phyloP scores from a whole-genome alignment of 2,113 vertebrate genomes.

The Lasiurus borealis region DNA sequence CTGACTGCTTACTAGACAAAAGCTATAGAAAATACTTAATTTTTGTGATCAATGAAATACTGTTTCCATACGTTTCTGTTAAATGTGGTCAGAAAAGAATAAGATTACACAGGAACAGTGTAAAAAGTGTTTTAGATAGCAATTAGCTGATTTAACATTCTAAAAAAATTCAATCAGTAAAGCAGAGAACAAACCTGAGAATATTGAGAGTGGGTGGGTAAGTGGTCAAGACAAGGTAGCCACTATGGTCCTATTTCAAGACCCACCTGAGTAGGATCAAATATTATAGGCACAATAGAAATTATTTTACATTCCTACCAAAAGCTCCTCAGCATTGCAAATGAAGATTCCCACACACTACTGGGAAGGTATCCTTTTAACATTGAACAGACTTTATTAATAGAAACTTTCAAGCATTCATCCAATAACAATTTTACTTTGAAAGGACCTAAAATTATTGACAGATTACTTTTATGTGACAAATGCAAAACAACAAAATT shows the following conservation, averaged over 20 bases:
- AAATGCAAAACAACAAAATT: background rate
- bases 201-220: background rate
- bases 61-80: background rate
- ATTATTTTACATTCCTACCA: background rate
- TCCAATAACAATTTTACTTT: background rate
- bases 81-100: conserved; percentile 34
- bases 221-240: background rate
- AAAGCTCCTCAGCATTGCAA: background rate
- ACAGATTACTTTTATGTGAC: background rate
- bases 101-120: background rate
- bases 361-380: conserved; percentile 38
- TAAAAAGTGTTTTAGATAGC: background rate
- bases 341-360: background rate
- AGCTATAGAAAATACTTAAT: background rate
- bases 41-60: background rate
- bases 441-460: background rate
- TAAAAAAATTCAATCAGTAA: conserved; percentile 23
- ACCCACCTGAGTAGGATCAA: conserved; percentile 21
- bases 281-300: background rate
- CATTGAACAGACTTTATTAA: background rate
- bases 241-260: background rate
- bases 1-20: background rate
- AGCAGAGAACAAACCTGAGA: conserved; percentile 8
- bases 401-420: background rate
- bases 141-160: background rate